Percentiles rank a stretch among this genome's conserved stretches.
Evolutionary conservation across 2,888 invertebrate species (phyloP).

Genomic region (Fragum whitleyi): DNA sequence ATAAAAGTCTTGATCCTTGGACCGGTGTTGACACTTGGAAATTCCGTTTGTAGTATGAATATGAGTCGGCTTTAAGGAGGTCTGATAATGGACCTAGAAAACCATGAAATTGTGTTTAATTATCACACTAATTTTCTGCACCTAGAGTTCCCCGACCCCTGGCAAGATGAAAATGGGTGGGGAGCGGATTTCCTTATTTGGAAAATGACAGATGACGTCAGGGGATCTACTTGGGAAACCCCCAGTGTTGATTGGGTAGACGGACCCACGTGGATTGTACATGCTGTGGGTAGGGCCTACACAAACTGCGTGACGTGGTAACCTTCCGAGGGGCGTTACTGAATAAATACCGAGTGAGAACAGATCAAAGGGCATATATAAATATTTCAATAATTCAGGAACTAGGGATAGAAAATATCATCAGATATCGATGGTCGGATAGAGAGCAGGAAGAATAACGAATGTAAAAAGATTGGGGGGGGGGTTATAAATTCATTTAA

Average conservation of each 20-base stretch:
- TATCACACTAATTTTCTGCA: background rate
- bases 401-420: background rate
- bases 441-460: background rate
- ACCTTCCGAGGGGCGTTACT: constrained; percentile 46
- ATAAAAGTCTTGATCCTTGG: constrained; percentile 15
- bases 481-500: background rate
- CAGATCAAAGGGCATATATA: background rate
- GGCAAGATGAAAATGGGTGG: constrained; percentile 73
- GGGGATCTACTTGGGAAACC: constrained; percentile 63
- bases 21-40: constrained; percentile 29
- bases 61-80: too few relatives aligned
- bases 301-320: constrained; percentile 66
- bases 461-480: background rate
- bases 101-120: background rate
- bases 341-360: constrained; percentile 7
- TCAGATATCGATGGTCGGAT: background rate
- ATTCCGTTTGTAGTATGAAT: constrained; percentile 10
- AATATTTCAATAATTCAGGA: background rate
- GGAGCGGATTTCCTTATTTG: constrained; percentile 78
- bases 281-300: constrained; percentile 75
- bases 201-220: constrained; percentile 70
- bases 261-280: constrained; percentile 77
- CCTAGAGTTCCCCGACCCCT: constrained; percentile 67
- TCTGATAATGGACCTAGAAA: background rate
- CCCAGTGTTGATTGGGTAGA: constrained; percentile 76